These are phyloP conservation scores for Carposina sasakii DNA, from an alignment of 1,140 invertebrate species.

Conservation along the genomic window DNA sequence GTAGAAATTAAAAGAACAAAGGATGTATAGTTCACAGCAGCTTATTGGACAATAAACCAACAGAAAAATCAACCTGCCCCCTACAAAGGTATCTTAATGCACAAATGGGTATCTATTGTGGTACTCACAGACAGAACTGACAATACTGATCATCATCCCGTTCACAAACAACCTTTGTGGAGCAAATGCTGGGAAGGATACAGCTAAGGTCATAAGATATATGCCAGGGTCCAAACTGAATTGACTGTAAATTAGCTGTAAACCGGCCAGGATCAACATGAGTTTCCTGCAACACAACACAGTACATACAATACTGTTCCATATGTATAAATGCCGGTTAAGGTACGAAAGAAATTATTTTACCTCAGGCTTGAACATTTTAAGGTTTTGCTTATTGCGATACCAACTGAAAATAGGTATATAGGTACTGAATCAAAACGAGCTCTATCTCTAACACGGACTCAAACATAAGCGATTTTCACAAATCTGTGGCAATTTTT, in stretches of 20 bases:
- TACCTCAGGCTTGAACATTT: constrained; percentile 20
- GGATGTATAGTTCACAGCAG: neutral
- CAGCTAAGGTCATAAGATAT: constrained; percentile 62
- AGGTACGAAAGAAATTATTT: too few relatives aligned
- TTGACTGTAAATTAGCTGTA: constrained; percentile 50
- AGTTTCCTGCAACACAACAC: constrained; percentile 38
- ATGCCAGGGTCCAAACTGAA: constrained; percentile 62
- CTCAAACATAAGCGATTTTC: too few relatives aligned
- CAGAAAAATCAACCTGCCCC: too few relatives aligned
- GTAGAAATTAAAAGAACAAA: neutral
- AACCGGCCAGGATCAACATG: constrained; percentile 46
- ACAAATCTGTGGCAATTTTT: too few relatives aligned
- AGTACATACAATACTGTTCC: too few relatives aligned
- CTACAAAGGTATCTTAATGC: too few relatives aligned
- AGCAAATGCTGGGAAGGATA: constrained; percentile 61
- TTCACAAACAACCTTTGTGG: constrained; percentile 64
- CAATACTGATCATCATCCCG: constrained; percentile 60
- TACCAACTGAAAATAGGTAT: too few relatives aligned
- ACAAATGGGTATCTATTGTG: neutral
- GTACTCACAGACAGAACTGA: constrained; percentile 63
- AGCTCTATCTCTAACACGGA: too few relatives aligned
- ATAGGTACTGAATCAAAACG: too few relatives aligned
- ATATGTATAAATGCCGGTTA: too few relatives aligned
- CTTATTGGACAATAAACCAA: neutral
- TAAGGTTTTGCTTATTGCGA: too few relatives aligned